A percentile compares a stretch with the other conserved stretches of the same genome.
Evolutionary conservation across 1,140 invertebrate genomes (phyloP).

Genomic region (Penaeus vannamei): DNA sequence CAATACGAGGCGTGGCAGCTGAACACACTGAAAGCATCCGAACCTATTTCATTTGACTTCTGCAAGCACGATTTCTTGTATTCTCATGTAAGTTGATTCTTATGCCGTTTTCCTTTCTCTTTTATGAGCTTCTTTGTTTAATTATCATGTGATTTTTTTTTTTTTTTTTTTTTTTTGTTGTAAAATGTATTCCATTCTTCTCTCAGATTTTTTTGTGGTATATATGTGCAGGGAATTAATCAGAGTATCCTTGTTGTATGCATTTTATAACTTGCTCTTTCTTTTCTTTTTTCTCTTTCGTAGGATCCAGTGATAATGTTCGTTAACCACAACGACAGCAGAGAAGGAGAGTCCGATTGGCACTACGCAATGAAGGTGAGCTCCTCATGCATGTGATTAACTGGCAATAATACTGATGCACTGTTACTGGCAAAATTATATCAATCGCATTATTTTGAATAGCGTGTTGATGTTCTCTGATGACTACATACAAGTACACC

Average conservation of each 20-base stretch:
- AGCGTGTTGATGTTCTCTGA: no score
- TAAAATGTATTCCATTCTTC: no score
- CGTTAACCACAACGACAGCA: conserved; percentile 28
- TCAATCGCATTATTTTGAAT: no score
- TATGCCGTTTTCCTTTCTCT: neutral
- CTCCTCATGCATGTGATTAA: neutral
- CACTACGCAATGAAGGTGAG: conserved; percentile 42
- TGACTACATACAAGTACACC: no score
- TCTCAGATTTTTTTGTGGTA: no score
- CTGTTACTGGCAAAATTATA: neutral
- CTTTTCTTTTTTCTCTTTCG: neutral
- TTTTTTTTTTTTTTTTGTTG: no score
- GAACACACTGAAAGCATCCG: conserved; percentile 37
- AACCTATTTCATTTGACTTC: conserved; percentile 45
- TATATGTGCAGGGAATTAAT: no score
- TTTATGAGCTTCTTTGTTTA: neutral
- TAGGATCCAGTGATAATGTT: conserved; percentile 48
- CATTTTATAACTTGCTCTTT: neutral
- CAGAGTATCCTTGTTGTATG: no score
- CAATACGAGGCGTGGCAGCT: conserved; percentile 40
- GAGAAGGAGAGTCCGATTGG: neutral
- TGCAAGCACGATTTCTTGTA: conserved; percentile 57
- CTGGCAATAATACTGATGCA: no score
- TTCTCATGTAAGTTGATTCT: conserved; percentile 34
- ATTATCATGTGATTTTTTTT: neutral